Percentiles rank a stretch among this genome's conserved stretches.
phyloP scores from a whole-genome alignment of 2,888 invertebrate species.

The Pelosia muscerda region DNA sequence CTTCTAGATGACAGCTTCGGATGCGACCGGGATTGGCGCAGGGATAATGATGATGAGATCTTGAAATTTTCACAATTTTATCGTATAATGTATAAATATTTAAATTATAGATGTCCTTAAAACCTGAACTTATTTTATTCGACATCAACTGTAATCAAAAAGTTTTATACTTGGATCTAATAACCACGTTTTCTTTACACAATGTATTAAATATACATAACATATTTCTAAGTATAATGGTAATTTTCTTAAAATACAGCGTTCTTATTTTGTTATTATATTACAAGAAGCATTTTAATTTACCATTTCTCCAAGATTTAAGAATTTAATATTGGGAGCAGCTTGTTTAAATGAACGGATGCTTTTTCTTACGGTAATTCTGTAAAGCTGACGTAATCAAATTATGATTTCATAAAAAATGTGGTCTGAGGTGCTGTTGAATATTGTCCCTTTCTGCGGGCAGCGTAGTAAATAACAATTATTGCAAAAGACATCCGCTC shows the following conservation, averaged over 20 bases:
- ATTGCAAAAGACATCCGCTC: conserved; percentile 54
- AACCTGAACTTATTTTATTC: too few relatives aligned
- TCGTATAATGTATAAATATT: too few relatives aligned
- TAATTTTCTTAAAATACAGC: conserved; percentile 34
- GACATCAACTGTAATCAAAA: too few relatives aligned
- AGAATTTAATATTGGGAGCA: conserved; percentile 81
- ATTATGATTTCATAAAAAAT: conserved; percentile 71
- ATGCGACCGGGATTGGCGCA: too few relatives aligned
- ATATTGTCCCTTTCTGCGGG: conserved; percentile 52
- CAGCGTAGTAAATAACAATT: conserved; percentile 64
- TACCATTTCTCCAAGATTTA: conserved; percentile 66
- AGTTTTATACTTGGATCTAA: too few relatives aligned
- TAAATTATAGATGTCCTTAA: too few relatives aligned
- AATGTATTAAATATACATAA: not conserved
- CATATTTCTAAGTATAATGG: conserved; percentile 1
- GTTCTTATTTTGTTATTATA: conserved; percentile 39
- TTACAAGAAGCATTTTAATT: conserved; percentile 60
- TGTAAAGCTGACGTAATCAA: conserved; percentile 69
- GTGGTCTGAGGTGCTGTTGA: conserved; percentile 44
- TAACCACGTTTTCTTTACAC: not conserved
- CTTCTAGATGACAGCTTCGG: too few relatives aligned
- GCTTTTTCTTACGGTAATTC: conserved; percentile 73
- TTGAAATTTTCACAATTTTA: too few relatives aligned
- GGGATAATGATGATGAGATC: too few relatives aligned
- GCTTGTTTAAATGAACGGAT: conserved; percentile 75